Evolutionary conservation across 1,140 invertebrate genomes (phyloP).

Genomic region (Leucophenga varia): DNA sequence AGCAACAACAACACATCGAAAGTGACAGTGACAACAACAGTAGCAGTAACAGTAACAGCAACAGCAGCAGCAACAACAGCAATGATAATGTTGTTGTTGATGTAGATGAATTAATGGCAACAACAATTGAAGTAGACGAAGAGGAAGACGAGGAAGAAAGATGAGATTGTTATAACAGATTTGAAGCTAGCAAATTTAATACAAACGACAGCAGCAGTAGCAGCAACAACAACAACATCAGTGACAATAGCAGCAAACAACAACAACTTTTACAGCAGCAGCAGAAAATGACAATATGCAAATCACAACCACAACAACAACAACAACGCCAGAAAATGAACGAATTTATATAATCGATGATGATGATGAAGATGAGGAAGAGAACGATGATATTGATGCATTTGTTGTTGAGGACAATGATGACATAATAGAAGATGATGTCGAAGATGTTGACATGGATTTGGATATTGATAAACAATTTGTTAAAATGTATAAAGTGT

Average conservation of each 20-base stretch:
- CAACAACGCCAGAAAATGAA: conserved; percentile 21
- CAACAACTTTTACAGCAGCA: too few species aligned
- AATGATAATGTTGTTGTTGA: neutral
- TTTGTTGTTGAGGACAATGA: too few species aligned
- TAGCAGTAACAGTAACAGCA: too few species aligned
- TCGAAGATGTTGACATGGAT: neutral
- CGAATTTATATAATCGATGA: conserved; percentile 42
- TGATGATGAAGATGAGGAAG: conserved; percentile 23
- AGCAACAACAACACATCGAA: neutral
- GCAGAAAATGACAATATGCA: too few species aligned
- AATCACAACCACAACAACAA: too few species aligned
- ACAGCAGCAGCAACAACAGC: too few species aligned
- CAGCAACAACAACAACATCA: conserved; percentile 3
- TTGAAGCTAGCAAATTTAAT: too few species aligned
- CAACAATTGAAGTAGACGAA: conserved; percentile 4
- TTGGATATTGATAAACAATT: too few species aligned
- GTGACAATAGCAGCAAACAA: conserved; percentile 37
- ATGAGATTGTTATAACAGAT: neutral
- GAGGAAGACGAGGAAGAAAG: neutral
- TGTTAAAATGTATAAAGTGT: too few species aligned
- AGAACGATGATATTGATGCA: too few species aligned
- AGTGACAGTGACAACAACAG: neutral
- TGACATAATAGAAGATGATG: too few species aligned
- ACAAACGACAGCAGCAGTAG: neutral
- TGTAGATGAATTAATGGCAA: conserved; percentile 7